Conservation (phyloP, 2,888 invertebrate genomes). For the Bugula neritina region DNA sequence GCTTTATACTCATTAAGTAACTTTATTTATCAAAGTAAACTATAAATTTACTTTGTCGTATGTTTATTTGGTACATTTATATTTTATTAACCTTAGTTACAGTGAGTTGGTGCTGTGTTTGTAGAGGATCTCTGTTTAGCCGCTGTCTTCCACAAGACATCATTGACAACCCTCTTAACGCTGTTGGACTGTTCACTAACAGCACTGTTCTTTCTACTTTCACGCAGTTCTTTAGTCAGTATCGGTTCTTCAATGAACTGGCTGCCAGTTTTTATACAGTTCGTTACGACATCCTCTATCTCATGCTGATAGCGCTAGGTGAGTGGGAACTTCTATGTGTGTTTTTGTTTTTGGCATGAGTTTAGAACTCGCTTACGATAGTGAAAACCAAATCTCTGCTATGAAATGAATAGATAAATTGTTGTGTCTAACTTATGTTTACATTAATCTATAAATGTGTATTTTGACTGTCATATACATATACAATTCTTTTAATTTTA, state of each 20-base stretch:
- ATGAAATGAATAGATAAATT: too few species aligned
- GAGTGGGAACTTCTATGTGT: neutral
- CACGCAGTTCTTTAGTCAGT: neutral
- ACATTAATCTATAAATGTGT: too few species aligned
- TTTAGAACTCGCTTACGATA: too few species aligned
- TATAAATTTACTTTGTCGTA: too few species aligned
- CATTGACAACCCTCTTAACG: neutral
- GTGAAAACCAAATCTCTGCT: too few species aligned
- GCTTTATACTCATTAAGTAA: too few species aligned
- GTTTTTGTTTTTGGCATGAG: too few species aligned
- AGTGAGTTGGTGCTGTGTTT: neutral
- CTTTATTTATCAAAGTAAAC: too few species aligned
- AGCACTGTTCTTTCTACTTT: neutral
- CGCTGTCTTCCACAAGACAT: neutral
- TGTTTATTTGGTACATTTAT: too few species aligned
- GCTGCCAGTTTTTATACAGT: neutral
- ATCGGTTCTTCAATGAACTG: conserved; percentile 6
- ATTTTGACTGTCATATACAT: too few species aligned
- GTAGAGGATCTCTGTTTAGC: neutral
- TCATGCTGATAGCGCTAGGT: conserved; percentile 12
- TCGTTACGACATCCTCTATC: neutral
- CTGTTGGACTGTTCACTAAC: neutral
- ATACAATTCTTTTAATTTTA: too few species aligned
- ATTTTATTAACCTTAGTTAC: neutral
- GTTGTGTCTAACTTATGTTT: too few species aligned